Evolutionary conservation across 2,113 vertebrate genomes (phyloP).

Genomic region (Phaethon lepturus): DNA sequence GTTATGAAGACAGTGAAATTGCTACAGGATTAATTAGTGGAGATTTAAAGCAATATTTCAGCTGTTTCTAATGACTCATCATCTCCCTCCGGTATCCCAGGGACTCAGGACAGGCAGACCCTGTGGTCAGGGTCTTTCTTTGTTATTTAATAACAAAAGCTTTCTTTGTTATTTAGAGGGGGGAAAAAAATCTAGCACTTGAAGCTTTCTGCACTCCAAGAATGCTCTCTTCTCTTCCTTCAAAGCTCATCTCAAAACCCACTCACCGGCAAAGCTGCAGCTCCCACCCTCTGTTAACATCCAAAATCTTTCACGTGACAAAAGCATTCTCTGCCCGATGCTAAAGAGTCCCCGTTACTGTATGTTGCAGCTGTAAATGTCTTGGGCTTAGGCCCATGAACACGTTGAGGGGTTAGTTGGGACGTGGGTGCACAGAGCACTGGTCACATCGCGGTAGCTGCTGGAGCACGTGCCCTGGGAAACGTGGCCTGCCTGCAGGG

Average conservation of each 20-base stretch:
- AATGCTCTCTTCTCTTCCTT: background rate
- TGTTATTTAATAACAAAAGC: background rate
- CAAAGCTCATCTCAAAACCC: background rate
- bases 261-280: background rate
- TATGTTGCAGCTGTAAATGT: background rate
- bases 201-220: background rate
- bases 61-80: slow-evolving; percentile 25
- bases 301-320: background rate
- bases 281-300: background rate
- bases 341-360: background rate
- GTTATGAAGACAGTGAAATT: background rate
- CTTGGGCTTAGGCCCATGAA: background rate
- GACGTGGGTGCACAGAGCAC: background rate
- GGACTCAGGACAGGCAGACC: background rate
- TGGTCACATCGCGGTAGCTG: background rate
- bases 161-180: background rate
- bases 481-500: background rate
- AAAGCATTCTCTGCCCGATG: background rate
- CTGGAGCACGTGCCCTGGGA: background rate
- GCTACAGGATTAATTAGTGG: background rate
- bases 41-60: background rate
- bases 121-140: background rate
- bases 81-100: background rate
- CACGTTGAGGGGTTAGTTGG: background rate
- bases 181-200: background rate